phyloP scores from a whole-genome alignment of 2,113 vertebrate genomes.

The Gopherus evgoodei region DNA sequence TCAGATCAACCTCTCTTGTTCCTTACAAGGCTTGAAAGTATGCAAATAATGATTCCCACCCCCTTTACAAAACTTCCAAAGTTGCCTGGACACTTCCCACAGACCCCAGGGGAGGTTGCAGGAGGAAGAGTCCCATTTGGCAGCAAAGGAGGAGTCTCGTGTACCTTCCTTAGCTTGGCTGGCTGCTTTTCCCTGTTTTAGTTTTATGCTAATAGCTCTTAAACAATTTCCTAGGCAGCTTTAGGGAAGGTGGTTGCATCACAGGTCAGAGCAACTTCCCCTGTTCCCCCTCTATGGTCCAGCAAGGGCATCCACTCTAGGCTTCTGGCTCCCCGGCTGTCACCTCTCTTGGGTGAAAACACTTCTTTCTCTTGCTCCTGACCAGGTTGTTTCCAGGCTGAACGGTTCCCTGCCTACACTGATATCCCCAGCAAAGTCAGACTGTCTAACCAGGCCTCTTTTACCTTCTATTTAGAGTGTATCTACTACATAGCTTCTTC shows the following conservation, averaged over 20 bases:
- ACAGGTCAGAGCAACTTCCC: not conserved
- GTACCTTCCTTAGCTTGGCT: not conserved
- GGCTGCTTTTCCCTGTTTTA: not conserved
- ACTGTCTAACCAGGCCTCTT: not conserved
- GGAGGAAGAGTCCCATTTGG: not conserved
- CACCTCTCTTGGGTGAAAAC: not conserved
- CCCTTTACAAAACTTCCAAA: not conserved
- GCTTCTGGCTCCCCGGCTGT: not conserved
- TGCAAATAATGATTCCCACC: not conserved
- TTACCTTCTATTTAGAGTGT: not conserved
- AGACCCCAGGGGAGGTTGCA: not conserved
- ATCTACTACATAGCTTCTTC: not conserved
- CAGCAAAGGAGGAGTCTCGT: not conserved
- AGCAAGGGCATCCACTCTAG: not conserved
- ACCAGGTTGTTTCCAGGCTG: not conserved
- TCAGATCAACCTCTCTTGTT: not conserved
- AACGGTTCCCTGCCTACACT: not conserved
- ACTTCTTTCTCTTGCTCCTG: not conserved
- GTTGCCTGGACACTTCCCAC: not conserved
- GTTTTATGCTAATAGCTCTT: not conserved
- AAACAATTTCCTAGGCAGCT: not conserved
- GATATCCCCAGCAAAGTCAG: not conserved
- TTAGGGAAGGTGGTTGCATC: not conserved
- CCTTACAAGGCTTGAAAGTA: not conserved
- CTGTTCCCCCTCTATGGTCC: not conserved